Conservation (phyloP, 2,888 invertebrate species). For the Tachystola acroxantha region DNA sequence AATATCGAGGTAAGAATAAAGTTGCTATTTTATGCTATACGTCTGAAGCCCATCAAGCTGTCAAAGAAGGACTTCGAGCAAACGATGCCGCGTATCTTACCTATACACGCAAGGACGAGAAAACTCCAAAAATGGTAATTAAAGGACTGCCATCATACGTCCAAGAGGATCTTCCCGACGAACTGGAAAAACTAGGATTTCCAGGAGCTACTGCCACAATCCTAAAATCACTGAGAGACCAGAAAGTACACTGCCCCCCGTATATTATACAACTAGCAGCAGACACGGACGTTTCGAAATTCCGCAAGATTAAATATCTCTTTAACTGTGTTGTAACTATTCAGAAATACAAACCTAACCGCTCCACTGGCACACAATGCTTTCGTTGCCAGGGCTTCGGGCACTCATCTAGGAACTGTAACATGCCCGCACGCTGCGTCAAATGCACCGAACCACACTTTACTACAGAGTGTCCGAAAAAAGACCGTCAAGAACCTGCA, state of each 20-base stretch:
- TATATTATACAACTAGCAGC: conserved; percentile 1
- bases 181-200: conserved; percentile 2
- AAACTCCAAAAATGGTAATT: conserved; percentile 1
- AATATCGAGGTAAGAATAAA: conserved; percentile 2
- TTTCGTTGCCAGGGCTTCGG: conserved; percentile 15
- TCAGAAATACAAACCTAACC: background rate
- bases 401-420: conserved; percentile 12
- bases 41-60: background rate
- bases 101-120: conserved; percentile 4
- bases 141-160: conserved; percentile 3
- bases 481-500: background rate
- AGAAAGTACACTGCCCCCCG: background rate
- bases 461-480: conserved; percentile 8
- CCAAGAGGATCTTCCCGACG: background rate
- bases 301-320: conserved; percentile 4
- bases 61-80: background rate
- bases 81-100: background rate
- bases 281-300: background rate
- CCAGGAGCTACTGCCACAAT: background rate
- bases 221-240: background rate
- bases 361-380: conserved; percentile 10
- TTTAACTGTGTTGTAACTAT: conserved; percentile 2
- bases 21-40: background rate
- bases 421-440: conserved; percentile 9
- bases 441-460: conserved; percentile 7